Conservation (phyloP, 2,888 invertebrate genomes). For the Anagyrus pseudococci region DNA sequence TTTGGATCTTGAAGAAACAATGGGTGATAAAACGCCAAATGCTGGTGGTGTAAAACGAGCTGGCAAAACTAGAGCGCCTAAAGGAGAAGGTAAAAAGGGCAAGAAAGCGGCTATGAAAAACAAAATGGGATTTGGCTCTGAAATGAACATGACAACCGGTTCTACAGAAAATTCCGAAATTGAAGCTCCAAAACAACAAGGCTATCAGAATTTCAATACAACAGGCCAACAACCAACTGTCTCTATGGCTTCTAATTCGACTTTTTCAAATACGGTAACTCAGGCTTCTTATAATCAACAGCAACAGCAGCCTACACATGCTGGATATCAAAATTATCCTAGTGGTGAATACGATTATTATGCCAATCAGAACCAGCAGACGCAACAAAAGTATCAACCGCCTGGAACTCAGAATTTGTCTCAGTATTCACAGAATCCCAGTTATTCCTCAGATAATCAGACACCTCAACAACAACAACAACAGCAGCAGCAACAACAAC, state of each 20-base stretch:
- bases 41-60: constrained; percentile 56
- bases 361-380: constrained; percentile 29
- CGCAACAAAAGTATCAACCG: constrained; percentile 47
- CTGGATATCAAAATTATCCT: constrained; percentile 32
- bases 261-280: constrained; percentile 24
- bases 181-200: constrained; percentile 31
- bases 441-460: constrained; percentile 47
- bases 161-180: constrained; percentile 47
- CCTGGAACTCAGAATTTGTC: constrained; percentile 50
- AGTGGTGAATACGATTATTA: constrained; percentile 31
- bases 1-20: constrained; percentile 81
- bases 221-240: constrained; percentile 19
- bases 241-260: constrained; percentile 17
- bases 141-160: constrained; percentile 57
- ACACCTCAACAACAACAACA: constrained; percentile 40
- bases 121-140: constrained; percentile 67
- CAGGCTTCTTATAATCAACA: constrained; percentile 28
- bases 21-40: constrained; percentile 63
- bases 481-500: constrained; percentile 44
- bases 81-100: constrained; percentile 59
- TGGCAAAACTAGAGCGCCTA: constrained; percentile 58
- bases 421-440: constrained; percentile 49
- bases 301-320: constrained; percentile 28
- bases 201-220: constrained; percentile 27
- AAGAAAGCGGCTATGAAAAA: constrained; percentile 58